Evolutionary conservation across 2,797 vertebrate species (phyloP).

Genomic region (Pangasius krempfi): DNA sequence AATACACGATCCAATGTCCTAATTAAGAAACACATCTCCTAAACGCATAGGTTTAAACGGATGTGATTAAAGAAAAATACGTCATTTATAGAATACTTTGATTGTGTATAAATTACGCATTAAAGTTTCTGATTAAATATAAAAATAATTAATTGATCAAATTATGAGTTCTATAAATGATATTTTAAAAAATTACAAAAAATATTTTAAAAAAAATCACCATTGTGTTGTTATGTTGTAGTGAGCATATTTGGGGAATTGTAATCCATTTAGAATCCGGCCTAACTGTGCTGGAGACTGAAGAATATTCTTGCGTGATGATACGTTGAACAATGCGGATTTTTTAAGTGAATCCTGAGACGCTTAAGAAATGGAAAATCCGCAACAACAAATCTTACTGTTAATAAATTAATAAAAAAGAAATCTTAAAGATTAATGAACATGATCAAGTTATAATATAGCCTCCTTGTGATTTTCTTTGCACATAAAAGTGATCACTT

Average conservation of each 20-base stretch:
- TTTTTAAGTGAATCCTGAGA: not conserved
- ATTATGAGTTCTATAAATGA: not conserved
- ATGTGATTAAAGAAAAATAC: not conserved
- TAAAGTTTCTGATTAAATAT: not conserved
- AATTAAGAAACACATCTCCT: not conserved
- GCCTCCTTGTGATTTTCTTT: not conserved
- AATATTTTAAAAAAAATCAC: not conserved
- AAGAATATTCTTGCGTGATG: not conserved
- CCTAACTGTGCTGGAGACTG: not conserved
- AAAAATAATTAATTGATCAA: not conserved
- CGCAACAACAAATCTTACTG: not conserved
- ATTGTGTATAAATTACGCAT: not conserved
- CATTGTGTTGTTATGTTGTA: not conserved
- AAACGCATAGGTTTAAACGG: not conserved
- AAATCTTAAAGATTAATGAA: not conserved
- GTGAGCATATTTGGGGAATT: not conserved
- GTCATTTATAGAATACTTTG: not conserved
- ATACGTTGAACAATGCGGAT: not conserved
- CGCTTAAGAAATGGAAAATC: not conserved
- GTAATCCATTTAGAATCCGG: not conserved
- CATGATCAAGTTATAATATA: not conserved
- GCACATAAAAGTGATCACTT: not conserved
- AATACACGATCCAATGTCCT: not conserved
- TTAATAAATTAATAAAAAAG: not conserved
- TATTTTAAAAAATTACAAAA: not conserved